Evolutionary conservation across 2,888 invertebrate genomes (phyloP), one percentile per base, ranked within the genome.

Genomic region (Hydrotaea cyrtoneurina): DNA sequence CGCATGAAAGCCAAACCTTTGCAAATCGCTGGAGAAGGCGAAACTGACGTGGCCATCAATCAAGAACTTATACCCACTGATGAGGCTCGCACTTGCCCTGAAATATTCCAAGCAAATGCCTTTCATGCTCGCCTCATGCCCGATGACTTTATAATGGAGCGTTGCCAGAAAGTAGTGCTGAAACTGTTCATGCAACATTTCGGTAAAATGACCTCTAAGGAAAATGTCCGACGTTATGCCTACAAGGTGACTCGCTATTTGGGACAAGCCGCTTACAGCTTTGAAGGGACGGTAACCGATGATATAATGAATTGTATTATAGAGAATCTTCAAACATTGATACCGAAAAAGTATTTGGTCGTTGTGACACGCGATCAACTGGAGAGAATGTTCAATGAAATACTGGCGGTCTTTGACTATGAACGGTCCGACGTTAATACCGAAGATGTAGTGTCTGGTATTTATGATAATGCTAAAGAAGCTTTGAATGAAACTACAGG

Each of bases 1-100:
- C 90, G 92, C 0, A 80, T 91, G n/a, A 92, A 92, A 83, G 87
- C 91, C 0, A 92, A 91, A 78, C 91, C 92, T 0, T 82, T 92
- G 43, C 89, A 91, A 80, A 88, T 91, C 23, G 89, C 88, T 57
- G 88, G 89, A 10, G 46, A 83, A 19, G 83, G 82, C 21, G 80
- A 86, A 0, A 73, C 71, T 13, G 80, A 82, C n/a, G 53, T 83
- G 4, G 79, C 69, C 11, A 82, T 75, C 0, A 82, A 79, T 39
- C 87, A 64, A n/a, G 89, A 89, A 57, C 55, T 90, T 1, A n/a
- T 87, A 17, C 87, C 88, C 1, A 80, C 87, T 26, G 87, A 88
- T 17, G 89, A 89, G 5, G 78, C 57, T 0, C 78, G 80, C 0
- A 80, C 84, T 0, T 89, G 90, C 39, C 89, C 90, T 0, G 89